Conservation (phyloP, 2,888 invertebrate species). For the Girardia tigrina region DNA sequence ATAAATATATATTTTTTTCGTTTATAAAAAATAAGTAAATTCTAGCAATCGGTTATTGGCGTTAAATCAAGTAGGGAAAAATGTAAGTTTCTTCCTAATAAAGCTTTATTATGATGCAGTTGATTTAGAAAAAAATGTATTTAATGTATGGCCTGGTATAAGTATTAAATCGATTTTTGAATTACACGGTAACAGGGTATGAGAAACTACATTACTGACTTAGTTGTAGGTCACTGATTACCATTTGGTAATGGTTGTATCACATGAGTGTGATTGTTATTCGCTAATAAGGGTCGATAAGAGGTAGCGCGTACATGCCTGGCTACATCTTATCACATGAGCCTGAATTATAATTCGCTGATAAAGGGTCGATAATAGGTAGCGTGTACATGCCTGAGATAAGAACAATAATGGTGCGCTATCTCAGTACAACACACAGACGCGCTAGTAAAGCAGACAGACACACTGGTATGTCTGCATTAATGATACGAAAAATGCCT, state of each 20-base stretch:
- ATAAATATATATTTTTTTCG: too few relatives aligned
- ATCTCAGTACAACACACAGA: background rate
- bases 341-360: constrained; percentile 19
- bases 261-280: constrained; percentile 2
- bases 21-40: too few relatives aligned
- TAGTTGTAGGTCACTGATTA: constrained; percentile 23
- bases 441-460: constrained; percentile 6
- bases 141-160: constrained; percentile 11
- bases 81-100: too few relatives aligned
- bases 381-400: constrained; percentile 20
- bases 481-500: constrained; percentile 20
- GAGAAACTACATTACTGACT: constrained; percentile 23
- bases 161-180: constrained; percentile 13
- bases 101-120: too few relatives aligned
- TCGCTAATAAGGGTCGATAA: constrained; percentile 4
- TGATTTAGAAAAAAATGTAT: too few relatives aligned
- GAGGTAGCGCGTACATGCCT: constrained; percentile 17
- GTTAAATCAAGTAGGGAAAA: too few relatives aligned
- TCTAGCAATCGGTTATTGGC: too few relatives aligned
- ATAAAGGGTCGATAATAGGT: constrained; percentile 19
- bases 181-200: constrained; percentile 7
- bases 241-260: constrained; percentile 17
- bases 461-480: constrained; percentile 19
- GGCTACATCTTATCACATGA: constrained; percentile 12
- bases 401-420: constrained; percentile 20